Percentiles rank a stretch among this genome's conserved stretches.
phyloP scores from a whole-genome alignment of 2,113 vertebrate genomes.

The Taxidea taxus region DNA sequence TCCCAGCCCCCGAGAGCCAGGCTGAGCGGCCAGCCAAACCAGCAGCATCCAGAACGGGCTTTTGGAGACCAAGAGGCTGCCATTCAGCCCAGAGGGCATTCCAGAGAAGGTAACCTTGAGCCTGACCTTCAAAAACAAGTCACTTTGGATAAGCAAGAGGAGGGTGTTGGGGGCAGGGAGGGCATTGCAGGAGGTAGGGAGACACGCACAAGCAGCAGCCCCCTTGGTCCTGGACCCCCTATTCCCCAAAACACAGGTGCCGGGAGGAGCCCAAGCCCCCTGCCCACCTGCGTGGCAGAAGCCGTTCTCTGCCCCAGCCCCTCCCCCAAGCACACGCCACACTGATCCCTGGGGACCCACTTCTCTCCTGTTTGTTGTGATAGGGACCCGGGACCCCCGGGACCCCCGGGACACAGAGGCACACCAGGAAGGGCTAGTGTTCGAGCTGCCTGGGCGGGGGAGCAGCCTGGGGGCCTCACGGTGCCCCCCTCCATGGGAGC shows the following conservation, averaged over 20 bases:
- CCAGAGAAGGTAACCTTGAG: background rate
- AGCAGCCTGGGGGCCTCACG: rapidly evolving
- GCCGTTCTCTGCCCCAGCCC: background rate
- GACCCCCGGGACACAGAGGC: background rate
- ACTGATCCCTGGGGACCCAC: background rate
- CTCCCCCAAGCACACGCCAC: background rate
- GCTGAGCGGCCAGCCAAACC: background rate
- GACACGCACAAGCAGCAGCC: background rate
- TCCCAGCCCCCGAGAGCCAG: background rate
- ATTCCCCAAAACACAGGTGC: background rate
- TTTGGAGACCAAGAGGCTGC: background rate
- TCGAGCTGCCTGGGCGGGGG: no score
- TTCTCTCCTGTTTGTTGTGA: background rate
- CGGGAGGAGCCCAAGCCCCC: background rate
- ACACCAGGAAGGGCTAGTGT: rapidly evolving
- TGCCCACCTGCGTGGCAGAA: rapidly evolving
- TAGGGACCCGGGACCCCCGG: background rate
- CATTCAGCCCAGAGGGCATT: rapidly evolving
- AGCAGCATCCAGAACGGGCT: no score
- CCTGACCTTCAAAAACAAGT: background rate
- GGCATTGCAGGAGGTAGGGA: background rate
- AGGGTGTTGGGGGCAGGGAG: background rate
- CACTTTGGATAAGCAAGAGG: background rate
- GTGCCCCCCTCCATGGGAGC: background rate
- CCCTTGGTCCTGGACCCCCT: background rate